Base-by-base conservation (phyloP, 2,888 invertebrate species). In the Morpho deidamia region DNA sequence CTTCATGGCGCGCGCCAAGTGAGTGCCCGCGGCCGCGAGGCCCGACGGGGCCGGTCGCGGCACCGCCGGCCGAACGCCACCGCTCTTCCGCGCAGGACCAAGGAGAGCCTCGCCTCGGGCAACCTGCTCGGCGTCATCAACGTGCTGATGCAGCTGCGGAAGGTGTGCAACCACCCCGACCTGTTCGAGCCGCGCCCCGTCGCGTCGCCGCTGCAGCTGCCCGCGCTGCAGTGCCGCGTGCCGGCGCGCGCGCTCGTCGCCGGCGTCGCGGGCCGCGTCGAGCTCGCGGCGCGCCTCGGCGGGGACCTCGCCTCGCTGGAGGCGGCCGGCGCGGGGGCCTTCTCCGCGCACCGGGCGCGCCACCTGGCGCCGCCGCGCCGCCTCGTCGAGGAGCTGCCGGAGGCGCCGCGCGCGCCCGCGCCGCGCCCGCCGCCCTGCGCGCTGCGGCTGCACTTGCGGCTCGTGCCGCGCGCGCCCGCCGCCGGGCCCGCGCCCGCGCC, bases 141-240 rank as follows among this genome's bases (percentile, higher is more conserved):
- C 86, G 95, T 99, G 66, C 91, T 99, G 58, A 99, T 99, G 98
- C 98, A 99, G 86, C 90, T 99, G 74, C 92, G 99, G 53, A 99
- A 99, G 91, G 97, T 98, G 65, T 99, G 99, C 91, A 99, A 99
- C 90, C 99, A 99, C 91, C 99, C 99, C 11, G 98, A 99, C 90
- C 92, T 99, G 74, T 99, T 99, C 88, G 99, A 99, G 91, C 95
- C 97, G 61, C 93, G 99, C 54, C 98, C 99, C 46, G 98, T 97
- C 42, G 91, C 95, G 51, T 98, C 99, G 45, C 98, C 99, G 58
- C 97, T 99, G 89, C 95, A 95, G 83, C 94, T 96, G 92, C 93
- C 94, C 62, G 93, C 94, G 34, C 92, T 98, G 60, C 88, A 91
- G 43, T 92, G 92, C 72, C 86, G 88, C 61, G 93, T 94, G 54